A percentile compares a stretch with the other conserved stretches of the same genome.
Conservation (phyloP, 2,113 vertebrate genomes). For the Myocastor coypus region DNA sequence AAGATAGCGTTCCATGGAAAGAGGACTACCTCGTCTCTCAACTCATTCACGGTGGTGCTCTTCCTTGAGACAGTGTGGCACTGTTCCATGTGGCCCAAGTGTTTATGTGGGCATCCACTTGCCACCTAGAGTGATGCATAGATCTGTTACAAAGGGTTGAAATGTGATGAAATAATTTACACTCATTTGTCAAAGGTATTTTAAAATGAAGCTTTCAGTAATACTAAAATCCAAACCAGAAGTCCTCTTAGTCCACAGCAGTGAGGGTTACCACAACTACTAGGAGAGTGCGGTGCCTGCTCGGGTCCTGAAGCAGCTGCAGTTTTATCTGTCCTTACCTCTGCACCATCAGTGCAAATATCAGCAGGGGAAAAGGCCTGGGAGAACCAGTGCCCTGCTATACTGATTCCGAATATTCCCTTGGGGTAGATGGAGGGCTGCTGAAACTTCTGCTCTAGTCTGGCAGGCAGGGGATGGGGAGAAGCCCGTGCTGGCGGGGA, state of each 20-base stretch:
- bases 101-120: not conserved
- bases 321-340: not conserved
- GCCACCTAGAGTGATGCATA: not conserved
- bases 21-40: not conserved
- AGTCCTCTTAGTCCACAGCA: not conserved
- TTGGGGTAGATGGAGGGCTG: not conserved
- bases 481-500: not conserved
- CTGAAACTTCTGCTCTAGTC: not conserved
- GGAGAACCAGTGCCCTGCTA: not conserved
- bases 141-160: not conserved
- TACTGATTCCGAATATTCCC: not conserved
- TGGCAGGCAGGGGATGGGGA: not conserved
- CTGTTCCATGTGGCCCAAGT: not conserved
- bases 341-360: not conserved
- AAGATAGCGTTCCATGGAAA: not conserved
- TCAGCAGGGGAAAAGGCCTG: not conserved
- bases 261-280: not conserved
- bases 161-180: not conserved
- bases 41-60: not conserved
- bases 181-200: not conserved
- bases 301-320: not conserved
- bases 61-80: no score
- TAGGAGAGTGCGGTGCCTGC: not conserved
- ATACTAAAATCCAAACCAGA: not conserved
- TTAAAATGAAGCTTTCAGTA: not conserved